These are phyloP conservation scores for Nannospalax galili DNA, from an alignment of 2,113 vertebrate genomes.

Conservation along the genomic window DNA sequence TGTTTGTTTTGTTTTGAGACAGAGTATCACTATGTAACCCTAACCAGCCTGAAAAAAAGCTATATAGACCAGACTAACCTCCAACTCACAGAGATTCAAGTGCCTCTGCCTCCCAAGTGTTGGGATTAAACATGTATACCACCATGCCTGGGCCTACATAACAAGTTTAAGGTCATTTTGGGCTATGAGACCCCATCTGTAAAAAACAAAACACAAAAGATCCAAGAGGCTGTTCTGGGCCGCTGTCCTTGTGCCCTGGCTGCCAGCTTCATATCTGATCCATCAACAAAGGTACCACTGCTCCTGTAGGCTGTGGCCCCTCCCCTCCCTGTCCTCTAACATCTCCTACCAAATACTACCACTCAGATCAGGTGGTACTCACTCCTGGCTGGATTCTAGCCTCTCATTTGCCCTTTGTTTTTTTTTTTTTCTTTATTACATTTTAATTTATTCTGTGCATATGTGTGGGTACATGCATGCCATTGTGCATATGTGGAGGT, in stretches of 20 bases:
- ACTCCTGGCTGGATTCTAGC: not conserved
- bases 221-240: not conserved
- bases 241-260: not conserved
- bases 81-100: no score
- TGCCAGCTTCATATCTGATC: not conserved
- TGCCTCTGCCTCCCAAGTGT: no score
- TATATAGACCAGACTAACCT: no score
- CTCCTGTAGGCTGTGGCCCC: not conserved
- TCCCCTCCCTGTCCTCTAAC: not conserved
- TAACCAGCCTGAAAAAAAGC: no score
- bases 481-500: no score
- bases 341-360: not conserved
- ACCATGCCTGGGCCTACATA: not conserved
- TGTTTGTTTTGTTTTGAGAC: no score
- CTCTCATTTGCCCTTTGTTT: not conserved
- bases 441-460: no score
- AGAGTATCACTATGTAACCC: no score
- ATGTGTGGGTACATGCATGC: no score
- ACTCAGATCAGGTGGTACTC: not conserved
- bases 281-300: not conserved
- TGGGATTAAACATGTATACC: no score
- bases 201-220: not conserved
- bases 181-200: not conserved
- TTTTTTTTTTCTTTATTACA: no score
- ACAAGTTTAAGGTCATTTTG: not conserved